Evolutionary conservation across 2,797 vertebrate genomes (phyloP).

Genomic region (Melanotaenia maccullochi): DNA sequence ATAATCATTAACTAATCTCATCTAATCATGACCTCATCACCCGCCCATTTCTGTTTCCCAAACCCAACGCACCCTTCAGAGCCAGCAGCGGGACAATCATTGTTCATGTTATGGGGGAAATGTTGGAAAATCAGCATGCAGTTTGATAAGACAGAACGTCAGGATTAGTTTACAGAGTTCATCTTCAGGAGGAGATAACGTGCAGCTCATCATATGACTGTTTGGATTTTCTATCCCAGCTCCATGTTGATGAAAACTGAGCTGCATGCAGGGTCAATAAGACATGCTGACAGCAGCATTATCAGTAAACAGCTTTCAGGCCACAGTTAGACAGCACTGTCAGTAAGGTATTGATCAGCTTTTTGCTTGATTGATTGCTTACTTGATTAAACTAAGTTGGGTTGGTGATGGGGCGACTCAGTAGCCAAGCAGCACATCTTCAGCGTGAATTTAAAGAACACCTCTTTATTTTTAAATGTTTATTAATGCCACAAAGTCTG

Average conservation of each 20-base stretch:
- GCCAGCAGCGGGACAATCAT: background rate
- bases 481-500: too few relatives aligned
- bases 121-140: background rate
- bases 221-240: slow-evolving; percentile 1
- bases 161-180: slow-evolving; percentile 4
- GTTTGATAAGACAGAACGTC: background rate
- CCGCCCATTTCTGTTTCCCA: slow-evolving; percentile 1
- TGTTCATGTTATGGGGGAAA: background rate
- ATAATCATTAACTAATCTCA: slow-evolving; percentile 80
- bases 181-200: background rate
- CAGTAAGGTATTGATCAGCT: slow-evolving; percentile 24
- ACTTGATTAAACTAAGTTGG: slow-evolving; percentile 18
- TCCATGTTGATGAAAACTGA: background rate
- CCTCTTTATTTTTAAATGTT: too few relatives aligned
- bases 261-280: slow-evolving; percentile 12
- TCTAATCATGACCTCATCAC: slow-evolving; percentile 77
- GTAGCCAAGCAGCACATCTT: background rate
- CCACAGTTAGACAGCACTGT: slow-evolving; percentile 12
- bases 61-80: slow-evolving; percentile 2
- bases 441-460: too few relatives aligned
- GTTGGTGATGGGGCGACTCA: slow-evolving; percentile 8
- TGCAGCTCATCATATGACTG: background rate
- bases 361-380: slow-evolving; percentile 17
- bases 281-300: slow-evolving; percentile 28
- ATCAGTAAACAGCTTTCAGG: slow-evolving; percentile 16